Base-by-base conservation (phyloP, 2,888 invertebrate genomes). In the Lepidochitona cinerea region DNA sequence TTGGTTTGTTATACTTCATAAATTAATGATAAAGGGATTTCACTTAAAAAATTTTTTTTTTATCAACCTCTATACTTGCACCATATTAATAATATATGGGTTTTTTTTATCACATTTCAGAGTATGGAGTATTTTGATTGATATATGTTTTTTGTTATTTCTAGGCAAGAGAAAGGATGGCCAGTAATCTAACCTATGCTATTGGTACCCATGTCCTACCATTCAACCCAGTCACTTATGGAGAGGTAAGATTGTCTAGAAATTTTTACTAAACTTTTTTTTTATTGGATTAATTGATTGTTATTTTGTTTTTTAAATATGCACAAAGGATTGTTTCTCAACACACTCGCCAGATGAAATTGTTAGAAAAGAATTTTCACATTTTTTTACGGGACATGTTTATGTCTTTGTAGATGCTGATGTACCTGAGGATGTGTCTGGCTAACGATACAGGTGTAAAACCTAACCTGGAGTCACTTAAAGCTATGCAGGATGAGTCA, bases 371-470 rank as follows among this genome's bases (percentile, higher is more conserved):
- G n/a, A n/a, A n/a, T n/a, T n/a, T n/a, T n/a, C n/a, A n/a, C n/a
- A n/a, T n/a, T n/a, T n/a, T n/a, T n/a, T n/a, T n/a, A n/a, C n/a
- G 35, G 14, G 33, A n/a, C 1, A 1, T 49, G 49, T 4, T 36
- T 67, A 18, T 67, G 23, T 49, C 78, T 76, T 88, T 90, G n/a
- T 85, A 95, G 95, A 94, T 95, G 70, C 91, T 97, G 29, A 92
- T 94, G 29, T 97, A 96, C 90, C 91, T 96, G 80, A 93, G 96
- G 6, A 92, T 95, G 89, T 96, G 96, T 83, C 91, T 97, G 66
- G 94, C 95, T 86, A 92, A 92, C 87, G 92, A 92, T 85, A 92
- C 94, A 37, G 92, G 93, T 91, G 93, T 86, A 5, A 75, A 59
- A 23, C 88, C 89, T 32, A 88, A 85, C 67, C 89, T 83, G 70